Conservation (phyloP, 1,140 invertebrate species). For the Mercenaria mercenaria region DNA sequence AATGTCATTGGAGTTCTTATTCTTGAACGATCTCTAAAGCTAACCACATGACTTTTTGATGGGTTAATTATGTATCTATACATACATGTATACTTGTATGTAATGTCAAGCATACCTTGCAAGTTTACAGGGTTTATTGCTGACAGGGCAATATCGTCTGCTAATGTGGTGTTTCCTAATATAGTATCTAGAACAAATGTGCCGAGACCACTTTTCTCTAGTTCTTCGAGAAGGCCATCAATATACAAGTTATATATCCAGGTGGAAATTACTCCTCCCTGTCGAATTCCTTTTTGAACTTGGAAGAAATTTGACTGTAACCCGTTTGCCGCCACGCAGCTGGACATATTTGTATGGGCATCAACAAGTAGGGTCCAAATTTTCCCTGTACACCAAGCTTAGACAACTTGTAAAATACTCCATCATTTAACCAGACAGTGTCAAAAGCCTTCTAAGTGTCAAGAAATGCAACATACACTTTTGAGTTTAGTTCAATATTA, state of each 20-base stretch:
- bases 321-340: not conserved
- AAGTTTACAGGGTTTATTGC: not conserved
- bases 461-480: not conserved
- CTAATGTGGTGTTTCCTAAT: not conserved
- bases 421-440: not conserved
- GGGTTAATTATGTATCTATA: not conserved
- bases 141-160: not conserved
- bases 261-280: too few relatives aligned
- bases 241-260: not conserved
- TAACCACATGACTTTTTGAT: not conserved
- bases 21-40: too few relatives aligned
- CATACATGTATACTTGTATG: not conserved
- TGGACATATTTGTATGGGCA: not conserved
- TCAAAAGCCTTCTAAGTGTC: too few relatives aligned
- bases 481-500: too few relatives aligned
- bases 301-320: not conserved
- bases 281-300: not conserved
- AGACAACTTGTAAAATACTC: not conserved
- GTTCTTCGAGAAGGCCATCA: not conserved
- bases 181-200: not conserved
- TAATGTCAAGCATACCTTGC: not conserved
- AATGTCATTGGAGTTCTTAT: too few relatives aligned
- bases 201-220: not conserved
- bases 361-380: not conserved
- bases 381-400: too few relatives aligned